Evolutionary conservation across 1,140 invertebrate genomes (phyloP), one percentile per base, ranked within the genome.

Genomic region (Pantala flavescens): DNA sequence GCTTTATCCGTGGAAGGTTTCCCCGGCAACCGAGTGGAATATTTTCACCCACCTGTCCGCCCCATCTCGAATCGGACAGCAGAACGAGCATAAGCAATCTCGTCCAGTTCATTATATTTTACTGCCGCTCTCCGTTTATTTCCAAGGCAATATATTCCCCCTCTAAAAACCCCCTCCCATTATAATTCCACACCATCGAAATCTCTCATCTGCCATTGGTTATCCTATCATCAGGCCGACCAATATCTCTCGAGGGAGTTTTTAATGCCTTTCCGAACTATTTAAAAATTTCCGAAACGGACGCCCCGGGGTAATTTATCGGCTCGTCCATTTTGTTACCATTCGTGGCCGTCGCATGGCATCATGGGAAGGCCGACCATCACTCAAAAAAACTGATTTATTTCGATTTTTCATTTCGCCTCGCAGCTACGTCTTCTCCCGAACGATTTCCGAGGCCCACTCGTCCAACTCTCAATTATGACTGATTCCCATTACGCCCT

Each of bases 201-300:
- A 63, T 63, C 49, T 63, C 49, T 63, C 49, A 63, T 63, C 49
- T 63, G 1, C 49, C 49, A 63, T 63, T 63, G 49, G 49, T 63
- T 63, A 63, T 63, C 49, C 49, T 63, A 63, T 63, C 49, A 63
- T 63, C 49, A 63, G 3, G 49, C 49, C n/a, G 49, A 63, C 49
- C 49, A 63, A 63, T 63, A 63, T 63, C 49, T 63, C 49, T 63
- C 49, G 16, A 21, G 49, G 16, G n/a, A 63, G 49, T 63, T 63
- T 63, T 63, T 63, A 63, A 63, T 63, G 49, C 12, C 12, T 63
- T 63, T 63, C 49, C 49, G 49, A 63, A 63, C 49, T 21, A 63
- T 63, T 63, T 63, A 63, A 63, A 63, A 63, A 14, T 21, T 16
- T 63, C 28, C n/a, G 12, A 63, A 63, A 63, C 49, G 49, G 12